phyloP scores from a whole-genome alignment of 2,113 vertebrate species.

The rabbit (Oryctolagus cuniculus) region DNA sequence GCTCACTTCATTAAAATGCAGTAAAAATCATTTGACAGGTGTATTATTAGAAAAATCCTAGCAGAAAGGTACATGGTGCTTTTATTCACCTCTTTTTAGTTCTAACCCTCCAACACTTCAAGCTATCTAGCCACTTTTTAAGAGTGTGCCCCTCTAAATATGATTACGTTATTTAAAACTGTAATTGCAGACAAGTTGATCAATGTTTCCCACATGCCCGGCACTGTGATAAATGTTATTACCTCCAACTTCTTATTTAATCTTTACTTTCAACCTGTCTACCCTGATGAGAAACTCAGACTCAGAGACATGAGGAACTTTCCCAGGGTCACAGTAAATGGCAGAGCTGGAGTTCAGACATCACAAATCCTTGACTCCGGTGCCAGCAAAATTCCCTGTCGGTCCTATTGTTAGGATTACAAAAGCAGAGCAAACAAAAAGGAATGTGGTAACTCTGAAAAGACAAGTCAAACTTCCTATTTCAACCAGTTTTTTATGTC shows the following conservation, averaged over 20 bases:
- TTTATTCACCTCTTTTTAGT: neutral
- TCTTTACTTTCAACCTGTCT: neutral
- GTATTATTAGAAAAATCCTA: slow-evolving; percentile 18
- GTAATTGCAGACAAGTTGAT: neutral
- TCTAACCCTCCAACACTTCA: slow-evolving; percentile 17
- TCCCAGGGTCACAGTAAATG: neutral
- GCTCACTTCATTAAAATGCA: neutral
- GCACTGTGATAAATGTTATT: neutral
- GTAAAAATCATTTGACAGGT: neutral
- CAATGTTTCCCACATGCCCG: neutral
- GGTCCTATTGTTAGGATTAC: neutral
- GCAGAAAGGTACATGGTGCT: neutral
- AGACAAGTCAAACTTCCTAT: neutral
- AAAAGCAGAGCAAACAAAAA: neutral
- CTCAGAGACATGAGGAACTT: neutral
- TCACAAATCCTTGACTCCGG: neutral
- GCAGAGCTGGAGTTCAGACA: neutral
- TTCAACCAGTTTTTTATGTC: neutral
- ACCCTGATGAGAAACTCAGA: neutral
- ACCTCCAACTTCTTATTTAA: neutral
- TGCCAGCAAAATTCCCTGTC: neutral
- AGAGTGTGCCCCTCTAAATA: neutral
- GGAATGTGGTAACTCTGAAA: neutral
- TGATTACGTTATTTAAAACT: neutral
- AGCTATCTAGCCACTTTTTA: neutral